These are phyloP conservation scores for Sarcophaga bullata DNA, from an alignment of 1,140 invertebrate genomes.

Conservation along the genomic window DNA sequence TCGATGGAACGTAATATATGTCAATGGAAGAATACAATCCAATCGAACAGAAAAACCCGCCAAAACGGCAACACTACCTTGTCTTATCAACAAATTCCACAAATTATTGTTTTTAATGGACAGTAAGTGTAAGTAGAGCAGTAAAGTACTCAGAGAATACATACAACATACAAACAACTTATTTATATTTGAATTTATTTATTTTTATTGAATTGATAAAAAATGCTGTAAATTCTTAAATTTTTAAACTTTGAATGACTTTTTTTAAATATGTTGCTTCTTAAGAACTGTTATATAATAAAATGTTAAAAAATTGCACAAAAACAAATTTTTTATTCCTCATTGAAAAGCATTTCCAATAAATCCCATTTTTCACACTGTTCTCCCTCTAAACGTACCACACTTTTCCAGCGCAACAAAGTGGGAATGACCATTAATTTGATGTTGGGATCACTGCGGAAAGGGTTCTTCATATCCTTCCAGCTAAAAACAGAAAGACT, in stretches of 20 bases:
- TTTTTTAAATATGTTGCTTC: not conserved
- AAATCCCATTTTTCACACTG: conserved; percentile 72
- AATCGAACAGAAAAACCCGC: too few relatives aligned
- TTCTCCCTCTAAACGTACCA: conserved; percentile 75
- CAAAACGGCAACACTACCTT: too few relatives aligned
- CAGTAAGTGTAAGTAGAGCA: too few relatives aligned
- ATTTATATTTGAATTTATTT: too few relatives aligned
- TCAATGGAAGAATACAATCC: too few relatives aligned
- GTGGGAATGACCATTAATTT: conserved; percentile 76
- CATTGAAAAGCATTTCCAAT: conserved; percentile 74
- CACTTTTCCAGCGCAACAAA: conserved; percentile 73
- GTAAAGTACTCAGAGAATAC: too few relatives aligned
- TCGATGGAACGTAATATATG: too few relatives aligned
- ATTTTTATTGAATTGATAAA: not conserved
- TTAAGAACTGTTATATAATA: not conserved
- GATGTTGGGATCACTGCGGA: conserved; percentile 72
- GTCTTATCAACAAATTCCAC: too few relatives aligned
- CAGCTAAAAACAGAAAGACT: conserved; percentile 42
- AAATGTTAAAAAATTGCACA: not conserved
- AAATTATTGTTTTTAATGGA: too few relatives aligned
- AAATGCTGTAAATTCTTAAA: not conserved
- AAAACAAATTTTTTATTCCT: conserved; percentile 48
- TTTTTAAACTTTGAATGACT: not conserved
- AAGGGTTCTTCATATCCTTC: conserved; percentile 74
- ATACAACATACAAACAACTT: too few relatives aligned